Base-by-base conservation (phyloP, 2,888 invertebrate genomes). In the Dicycla oo region DNA sequence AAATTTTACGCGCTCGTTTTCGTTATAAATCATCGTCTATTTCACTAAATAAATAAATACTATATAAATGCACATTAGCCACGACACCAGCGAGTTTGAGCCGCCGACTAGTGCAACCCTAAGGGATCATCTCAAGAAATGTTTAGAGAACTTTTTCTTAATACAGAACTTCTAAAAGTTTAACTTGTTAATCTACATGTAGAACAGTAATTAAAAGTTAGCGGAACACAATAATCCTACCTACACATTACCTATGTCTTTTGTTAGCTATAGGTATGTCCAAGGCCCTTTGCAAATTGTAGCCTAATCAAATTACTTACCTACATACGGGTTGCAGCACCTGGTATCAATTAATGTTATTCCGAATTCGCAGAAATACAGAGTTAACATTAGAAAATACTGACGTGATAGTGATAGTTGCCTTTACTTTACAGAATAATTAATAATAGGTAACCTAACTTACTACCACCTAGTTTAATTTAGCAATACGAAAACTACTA, bases 301-400 rank as follows among this genome's bases (percentile, higher is more conserved):
- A 75, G 77, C 74, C 68, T 80, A 60, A 72, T 80, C 75, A 81
- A 81, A 76, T 81, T 78, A 77, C 78, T 69, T 68, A 78, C 73
- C 80, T 78, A 77, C 78, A 72, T 68, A 78, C 73, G 65, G 77
- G 38, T 38, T 70, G 70, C 23, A 69, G 56, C 80, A 80, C 77
- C 80, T 81, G 81, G 81, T 72, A 64, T 72, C 69, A 80, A 76
- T 80, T 80, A 80, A 69, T 80, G 73, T 80, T 61, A 61, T 57
- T 69, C 40, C 45, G 38, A 71, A 71, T 78, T 79, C 75, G 58
- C 26, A 58, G 82, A 79, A 79, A 71, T 58, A 65, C 57, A 58
- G 10, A 57, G 3, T 63, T 60, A 49, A 56, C 53, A 54, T 63
- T 71, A 43, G 40, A 45, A 56, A 65, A 68, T 47, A 3, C 26